These are phyloP conservation scores for Epistrophe eligans DNA, from an alignment of 2,888 invertebrate species.

Conservation along the genomic window DNA sequence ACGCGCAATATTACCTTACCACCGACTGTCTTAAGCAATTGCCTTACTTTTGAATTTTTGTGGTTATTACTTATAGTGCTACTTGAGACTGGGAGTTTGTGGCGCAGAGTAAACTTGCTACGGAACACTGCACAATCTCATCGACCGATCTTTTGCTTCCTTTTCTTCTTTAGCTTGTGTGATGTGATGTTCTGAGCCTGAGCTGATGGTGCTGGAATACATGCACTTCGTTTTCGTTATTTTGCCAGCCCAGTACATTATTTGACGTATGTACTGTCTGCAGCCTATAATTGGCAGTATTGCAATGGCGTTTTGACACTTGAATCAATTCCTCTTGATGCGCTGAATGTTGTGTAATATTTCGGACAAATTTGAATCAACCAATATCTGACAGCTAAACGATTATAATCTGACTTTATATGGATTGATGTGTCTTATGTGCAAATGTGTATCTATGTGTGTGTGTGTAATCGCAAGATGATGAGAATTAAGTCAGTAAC, in stretches of 20 bases:
- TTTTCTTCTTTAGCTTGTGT: background rate
- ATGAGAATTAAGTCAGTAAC: slow-evolving; percentile 63
- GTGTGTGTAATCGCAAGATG: slow-evolving; percentile 51
- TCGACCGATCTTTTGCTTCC: slow-evolving; percentile 58
- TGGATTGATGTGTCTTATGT: slow-evolving; percentile 6
- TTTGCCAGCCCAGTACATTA: slow-evolving; percentile 26
- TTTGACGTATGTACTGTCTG: slow-evolving; percentile 62
- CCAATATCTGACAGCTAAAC: slow-evolving; percentile 23
- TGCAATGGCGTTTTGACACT: slow-evolving; percentile 70
- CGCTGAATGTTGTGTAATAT: slow-evolving; percentile 45
- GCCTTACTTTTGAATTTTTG: slow-evolving; percentile 71
- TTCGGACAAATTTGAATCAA: slow-evolving; percentile 46
- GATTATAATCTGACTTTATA: slow-evolving; percentile 38
- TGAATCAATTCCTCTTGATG: slow-evolving; percentile 61
- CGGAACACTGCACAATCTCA: slow-evolving; percentile 65
- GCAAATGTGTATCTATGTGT: background rate
- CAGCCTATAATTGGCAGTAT: slow-evolving; percentile 65
- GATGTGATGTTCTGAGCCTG: background rate
- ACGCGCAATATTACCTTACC: slow-evolving; percentile 20
- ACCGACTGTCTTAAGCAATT: slow-evolving; percentile 63
- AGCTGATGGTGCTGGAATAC: background rate
- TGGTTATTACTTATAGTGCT: slow-evolving; percentile 63
- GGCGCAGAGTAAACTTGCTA: slow-evolving; percentile 41
- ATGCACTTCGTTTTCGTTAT: slow-evolving; percentile 6
- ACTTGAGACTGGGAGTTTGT: background rate